Base-by-base conservation (phyloP, 2,113 vertebrate species). In the Numenius arquata region DNA sequence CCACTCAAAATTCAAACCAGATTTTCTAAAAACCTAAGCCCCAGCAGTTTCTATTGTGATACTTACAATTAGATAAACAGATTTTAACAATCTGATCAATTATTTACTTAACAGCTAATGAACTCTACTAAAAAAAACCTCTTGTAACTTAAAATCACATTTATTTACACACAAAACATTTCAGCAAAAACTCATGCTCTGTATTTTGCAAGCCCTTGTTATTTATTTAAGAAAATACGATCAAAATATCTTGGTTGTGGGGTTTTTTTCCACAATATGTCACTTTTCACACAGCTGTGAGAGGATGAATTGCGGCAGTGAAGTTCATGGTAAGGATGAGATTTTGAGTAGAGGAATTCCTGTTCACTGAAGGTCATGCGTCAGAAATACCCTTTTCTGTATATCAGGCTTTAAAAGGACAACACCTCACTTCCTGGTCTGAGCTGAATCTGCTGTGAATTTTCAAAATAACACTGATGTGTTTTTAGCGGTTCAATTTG, bases 331-430 rank as follows among this genome's bases (percentile, higher is more conserved):
- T 95, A 93, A 97, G 95, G 72, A 90, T 83, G 84, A 95, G 91
- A 89, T 40, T 45, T 62, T 53, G 92, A 96, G 92, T 40, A 94
- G 82, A 97, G 96, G 93, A 95, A 97, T 56, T 92, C 76, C 95
- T 96, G 96, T 97, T 92, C 95, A 63, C 85, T 81, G 93, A 91
- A 90, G 95, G 97, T 97, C 96, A 97, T 95, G 95, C 92, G 82
- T 97, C 97, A 97, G 97, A 97, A 97, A 97, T 97, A 97, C 96
- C 97, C 97, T 96, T 97, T 97, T 97, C 96, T 95, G 96, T 95
- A n/a, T 76, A 97, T 95, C 92, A 78, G 89, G 80, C 92, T 85
- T 96, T 93, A 96, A 97, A 97, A 97, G 93, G 95, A 97, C 87
- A 97, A 74, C 97, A 97, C 94, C 97, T 97, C 97, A 95, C 92